Percentiles rank a stretch among this genome's conserved stretches.
These are phyloP conservation scores for Phalacrocorax carbo DNA, from an alignment of 2,113 vertebrate species.

Conservation along the genomic window DNA sequence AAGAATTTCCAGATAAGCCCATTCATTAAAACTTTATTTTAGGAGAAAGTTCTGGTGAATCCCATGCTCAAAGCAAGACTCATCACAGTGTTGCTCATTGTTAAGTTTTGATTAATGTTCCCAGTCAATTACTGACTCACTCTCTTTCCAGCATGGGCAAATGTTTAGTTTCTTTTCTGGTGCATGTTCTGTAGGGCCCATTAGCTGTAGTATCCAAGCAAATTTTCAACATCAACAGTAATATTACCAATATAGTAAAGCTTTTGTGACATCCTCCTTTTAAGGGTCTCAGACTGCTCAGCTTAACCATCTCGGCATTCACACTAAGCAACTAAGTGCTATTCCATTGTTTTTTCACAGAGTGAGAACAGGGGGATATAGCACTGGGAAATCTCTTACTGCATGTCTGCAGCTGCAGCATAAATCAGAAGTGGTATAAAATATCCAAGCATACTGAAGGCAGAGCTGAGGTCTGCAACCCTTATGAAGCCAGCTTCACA, in stretches of 20 bases:
- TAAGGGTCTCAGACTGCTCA: background rate
- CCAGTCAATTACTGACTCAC: constrained; percentile 34
- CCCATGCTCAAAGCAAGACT: background rate
- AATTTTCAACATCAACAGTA: constrained; percentile 40
- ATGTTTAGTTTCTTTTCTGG: constrained; percentile 40
- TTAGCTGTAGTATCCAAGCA: constrained; percentile 32
- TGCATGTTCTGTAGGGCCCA: background rate
- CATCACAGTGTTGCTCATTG: constrained; percentile 7
- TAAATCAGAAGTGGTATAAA: background rate
- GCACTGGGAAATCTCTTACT: background rate
- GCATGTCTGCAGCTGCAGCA: background rate
- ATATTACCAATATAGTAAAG: background rate
- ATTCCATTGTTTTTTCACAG: background rate
- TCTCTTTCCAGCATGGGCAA: constrained; percentile 20
- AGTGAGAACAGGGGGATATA: background rate
- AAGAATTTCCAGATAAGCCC: background rate
- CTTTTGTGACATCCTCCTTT: background rate
- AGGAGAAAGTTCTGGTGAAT: background rate
- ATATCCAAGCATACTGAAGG: background rate
- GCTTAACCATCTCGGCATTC: background rate
- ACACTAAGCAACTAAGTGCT: background rate
- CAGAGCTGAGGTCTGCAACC: background rate
- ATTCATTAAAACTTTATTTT: background rate
- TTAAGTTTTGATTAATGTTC: constrained; percentile 12
- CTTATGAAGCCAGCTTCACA: background rate